Conservation (phyloP, 2,888 invertebrate species). For the Xanthorhoe spadicearia region DNA sequence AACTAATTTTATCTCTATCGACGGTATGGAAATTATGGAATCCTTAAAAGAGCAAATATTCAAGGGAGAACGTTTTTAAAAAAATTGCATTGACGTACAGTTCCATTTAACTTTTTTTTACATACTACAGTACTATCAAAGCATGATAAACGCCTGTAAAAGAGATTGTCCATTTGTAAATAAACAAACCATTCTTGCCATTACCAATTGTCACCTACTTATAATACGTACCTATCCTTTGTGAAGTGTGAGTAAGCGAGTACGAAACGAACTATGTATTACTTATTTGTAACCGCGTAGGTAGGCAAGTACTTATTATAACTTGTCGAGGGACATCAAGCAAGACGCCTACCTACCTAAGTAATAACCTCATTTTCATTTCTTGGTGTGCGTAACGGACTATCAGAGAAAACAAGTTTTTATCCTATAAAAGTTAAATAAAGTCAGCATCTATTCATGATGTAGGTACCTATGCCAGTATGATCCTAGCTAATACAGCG, state of each 20-base stretch:
- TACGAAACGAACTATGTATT: too few relatives aligned
- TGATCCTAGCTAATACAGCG: conserved; percentile 51
- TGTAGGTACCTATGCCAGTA: conserved; percentile 37
- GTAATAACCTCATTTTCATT: conserved; percentile 24
- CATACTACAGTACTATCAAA: neutral
- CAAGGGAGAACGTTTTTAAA: too few relatives aligned
- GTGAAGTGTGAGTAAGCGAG: conserved; percentile 12
- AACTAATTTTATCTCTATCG: too few relatives aligned
- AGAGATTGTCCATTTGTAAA: neutral
- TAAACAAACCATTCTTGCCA: conserved; percentile 1
- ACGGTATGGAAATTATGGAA: too few relatives aligned
- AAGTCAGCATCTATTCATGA: conserved; percentile 35
- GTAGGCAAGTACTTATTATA: neutral
- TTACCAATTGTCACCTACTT: neutral
- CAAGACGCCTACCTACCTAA: conserved; percentile 15
- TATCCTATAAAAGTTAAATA: conserved; percentile 13
- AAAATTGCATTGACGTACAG: too few relatives aligned
- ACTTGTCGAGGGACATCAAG: conserved; percentile 27
- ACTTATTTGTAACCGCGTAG: neutral
- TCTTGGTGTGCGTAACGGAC: conserved; percentile 11
- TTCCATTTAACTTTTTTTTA: too few relatives aligned
- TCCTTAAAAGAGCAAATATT: too few relatives aligned
- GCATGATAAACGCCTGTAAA: too few relatives aligned
- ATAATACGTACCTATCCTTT: conserved; percentile 5
- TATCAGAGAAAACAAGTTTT: conserved; percentile 20